phyloP scores from a whole-genome alignment of 2,113 vertebrate genomes.

The Callionymus lyra region DNA sequence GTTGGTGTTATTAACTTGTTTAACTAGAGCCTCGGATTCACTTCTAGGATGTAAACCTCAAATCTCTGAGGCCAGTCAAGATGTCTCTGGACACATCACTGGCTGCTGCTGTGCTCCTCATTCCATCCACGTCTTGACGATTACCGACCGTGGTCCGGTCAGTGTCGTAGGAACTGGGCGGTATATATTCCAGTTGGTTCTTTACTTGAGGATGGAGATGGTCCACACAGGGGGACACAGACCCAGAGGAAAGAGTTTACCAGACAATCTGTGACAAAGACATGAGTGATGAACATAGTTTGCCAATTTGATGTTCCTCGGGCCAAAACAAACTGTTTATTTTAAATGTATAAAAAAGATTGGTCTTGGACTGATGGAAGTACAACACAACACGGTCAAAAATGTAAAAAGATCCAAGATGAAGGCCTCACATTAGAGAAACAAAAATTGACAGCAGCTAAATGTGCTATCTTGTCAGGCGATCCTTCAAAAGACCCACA shows the following conservation, averaged over 20 bases:
- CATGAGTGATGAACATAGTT: no score
- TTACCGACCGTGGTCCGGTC: conserved; percentile 3
- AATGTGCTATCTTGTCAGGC: no score
- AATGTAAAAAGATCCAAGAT: no score
- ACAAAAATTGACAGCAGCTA: no score
- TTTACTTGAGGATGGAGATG: not conserved
- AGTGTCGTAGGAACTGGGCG: conserved; percentile 2
- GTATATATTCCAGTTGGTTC: not conserved
- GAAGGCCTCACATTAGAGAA: no score
- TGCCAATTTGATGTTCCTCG: no score
- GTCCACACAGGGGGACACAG: not conserved
- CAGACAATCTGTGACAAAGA: no score
- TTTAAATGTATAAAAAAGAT: no score
- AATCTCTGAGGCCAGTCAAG: conserved; percentile 18
- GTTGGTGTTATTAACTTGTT: conserved; percentile 11
- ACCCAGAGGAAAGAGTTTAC: not conserved
- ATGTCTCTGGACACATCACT: fast-evolving
- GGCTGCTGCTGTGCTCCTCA: not conserved
- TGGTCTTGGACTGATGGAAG: no score
- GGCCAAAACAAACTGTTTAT: no score
- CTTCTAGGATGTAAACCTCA: not conserved
- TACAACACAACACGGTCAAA: no score
- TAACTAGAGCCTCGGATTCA: conserved; percentile 23
- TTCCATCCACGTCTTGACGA: not conserved
- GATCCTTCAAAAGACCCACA: no score